These are phyloP conservation scores for Calypte anna DNA, from an alignment of 2,113 vertebrate species.

Conservation along the genomic window DNA sequence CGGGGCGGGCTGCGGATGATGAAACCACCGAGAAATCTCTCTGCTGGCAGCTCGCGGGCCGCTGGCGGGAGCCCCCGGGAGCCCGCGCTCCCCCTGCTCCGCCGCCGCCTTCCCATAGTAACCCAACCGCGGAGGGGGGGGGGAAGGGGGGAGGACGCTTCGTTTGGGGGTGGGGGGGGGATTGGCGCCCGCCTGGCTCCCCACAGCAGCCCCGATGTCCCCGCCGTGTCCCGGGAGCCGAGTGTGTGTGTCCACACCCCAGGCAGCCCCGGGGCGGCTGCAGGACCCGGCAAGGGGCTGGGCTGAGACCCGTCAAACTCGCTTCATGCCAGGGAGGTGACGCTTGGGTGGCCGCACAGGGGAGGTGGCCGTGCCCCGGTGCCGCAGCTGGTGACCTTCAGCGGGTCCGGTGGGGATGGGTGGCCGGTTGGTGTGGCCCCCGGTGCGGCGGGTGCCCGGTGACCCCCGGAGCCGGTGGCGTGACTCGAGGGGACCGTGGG, in stretches of 20 bases:
- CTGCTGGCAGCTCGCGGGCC: slow-evolving; percentile 37
- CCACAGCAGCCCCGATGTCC: background rate
- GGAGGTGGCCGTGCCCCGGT: background rate
- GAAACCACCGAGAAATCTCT: slow-evolving; percentile 68
- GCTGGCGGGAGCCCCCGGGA: slow-evolving; percentile 66
- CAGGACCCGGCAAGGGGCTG: slow-evolving; percentile 38
- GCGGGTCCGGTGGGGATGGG: background rate
- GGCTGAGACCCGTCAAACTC: slow-evolving; percentile 54
- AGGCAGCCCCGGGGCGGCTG: background rate
- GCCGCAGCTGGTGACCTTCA: slow-evolving; percentile 23
- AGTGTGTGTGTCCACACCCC: slow-evolving; percentile 38
- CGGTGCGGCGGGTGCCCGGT: background rate
- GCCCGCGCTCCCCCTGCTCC: slow-evolving; percentile 19
- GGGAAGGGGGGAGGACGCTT: background rate
- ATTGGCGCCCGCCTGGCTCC: slow-evolving; percentile 15
- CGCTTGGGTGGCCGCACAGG: slow-evolving; percentile 1
- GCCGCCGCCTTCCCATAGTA: background rate
- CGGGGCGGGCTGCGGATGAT: slow-evolving; percentile 52
- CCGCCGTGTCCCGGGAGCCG: background rate
- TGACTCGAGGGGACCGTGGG: background rate
- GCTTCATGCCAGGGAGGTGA: slow-evolving; percentile 40
- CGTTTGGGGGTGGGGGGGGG: background rate
- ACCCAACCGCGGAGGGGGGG: background rate
- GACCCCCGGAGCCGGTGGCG: background rate
- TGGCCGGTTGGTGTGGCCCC: rapidly evolving